Base-by-base conservation (phyloP, 37 sponge, comb jelly and placozoan species). In the Bolinopsis microptera region DNA sequence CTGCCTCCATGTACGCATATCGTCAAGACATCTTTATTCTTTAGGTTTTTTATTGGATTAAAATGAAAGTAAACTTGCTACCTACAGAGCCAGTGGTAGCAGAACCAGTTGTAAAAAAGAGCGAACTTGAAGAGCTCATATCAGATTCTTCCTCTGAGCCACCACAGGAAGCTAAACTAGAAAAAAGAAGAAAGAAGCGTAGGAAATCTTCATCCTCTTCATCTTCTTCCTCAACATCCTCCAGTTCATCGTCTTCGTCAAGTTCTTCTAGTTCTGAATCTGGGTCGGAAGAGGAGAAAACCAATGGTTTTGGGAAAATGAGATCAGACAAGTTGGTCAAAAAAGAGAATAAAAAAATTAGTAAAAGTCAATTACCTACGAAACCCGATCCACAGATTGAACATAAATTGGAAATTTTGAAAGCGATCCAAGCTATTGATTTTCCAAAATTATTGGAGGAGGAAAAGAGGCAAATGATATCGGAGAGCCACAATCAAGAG, bases 261-360 rank as follows among this genome's bases (percentile, higher is more conserved):
- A 77, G 80, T 35, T 77, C 80, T 2, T 77, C 80, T 18, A 32
- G 33, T 9, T 31, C 36, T 77, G 80, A 32, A 32, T 77, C 80
- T 1, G 80, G 32, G 9, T 77, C 80, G 21, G 80, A 32, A 16
- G 80, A 34, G 9, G 80, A 77, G 36, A 77, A 34, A 18, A 77
- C 80, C 0, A 77, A 77, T 18, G 80, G 80, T 77, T 77, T 32
- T 18, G 80, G 80, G 13, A 77, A 77, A 77, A 77, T 77, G 80
- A 77, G 80, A 35, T 77, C 80, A 33, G 80, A 77, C 35, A 77
- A 77, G 33, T 36, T 77, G 21, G 80, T 77, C 2, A 32, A 36
- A 32, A 77, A 32, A 18, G 80, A 77, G 33, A 34, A 77, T 18
- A 77, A 77, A 35, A 31, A 36, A 32, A 77, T 77, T 34, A 70